Evolutionary conservation across 2,888 invertebrate genomes (phyloP), one percentile per base, ranked within the genome.

Genomic region (Drosophila nigritarsus): DNA sequence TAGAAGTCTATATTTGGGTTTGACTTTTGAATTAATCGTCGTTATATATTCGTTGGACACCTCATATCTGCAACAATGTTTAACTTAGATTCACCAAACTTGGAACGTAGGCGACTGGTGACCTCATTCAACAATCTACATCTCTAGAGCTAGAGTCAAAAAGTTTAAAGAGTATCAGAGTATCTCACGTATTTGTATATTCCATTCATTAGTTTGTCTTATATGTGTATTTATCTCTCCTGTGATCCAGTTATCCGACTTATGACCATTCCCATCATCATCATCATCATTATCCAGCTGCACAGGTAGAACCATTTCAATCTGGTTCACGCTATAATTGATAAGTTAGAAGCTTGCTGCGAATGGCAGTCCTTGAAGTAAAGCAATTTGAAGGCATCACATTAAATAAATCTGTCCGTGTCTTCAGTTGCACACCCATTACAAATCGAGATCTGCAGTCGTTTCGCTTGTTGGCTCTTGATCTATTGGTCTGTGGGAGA

Each of bases 321-420:
- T 70, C 67, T 65, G 7, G 30, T 59, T 65, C 27, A 59, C 67
- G 70, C 73, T 65, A 74, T 75, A 70, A 74, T 74, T 70, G 38
- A 70, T 78, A 70, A 70, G 58, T 61, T 53, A 73, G 68, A 53
- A 58, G 62, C 50, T 51, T 42, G 29, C 11, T 29, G 20, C 20
- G n/a, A 48, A 32, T 34, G 67, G 62, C 78, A 75, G 78, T 62
- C 75, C 78, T 29, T 65, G 66, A 45, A 59, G 59, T 53, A 53
- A 53, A 69, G 34, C 67, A 69, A 63, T 69, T 65, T 64, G 48
- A 20, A 51, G 59, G 53, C 59, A 76, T 68, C 62, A 49, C 50
- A 73, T 74, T 53, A 62, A 67, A 51, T 65, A 51, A 71, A 78
- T 78, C 59, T 67, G 78, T 78, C 78, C 75, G 75, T 75, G 75